phyloP scores from a whole-genome alignment of 2,797 vertebrate genomes.

The Buphagus erythrorhynchus region DNA sequence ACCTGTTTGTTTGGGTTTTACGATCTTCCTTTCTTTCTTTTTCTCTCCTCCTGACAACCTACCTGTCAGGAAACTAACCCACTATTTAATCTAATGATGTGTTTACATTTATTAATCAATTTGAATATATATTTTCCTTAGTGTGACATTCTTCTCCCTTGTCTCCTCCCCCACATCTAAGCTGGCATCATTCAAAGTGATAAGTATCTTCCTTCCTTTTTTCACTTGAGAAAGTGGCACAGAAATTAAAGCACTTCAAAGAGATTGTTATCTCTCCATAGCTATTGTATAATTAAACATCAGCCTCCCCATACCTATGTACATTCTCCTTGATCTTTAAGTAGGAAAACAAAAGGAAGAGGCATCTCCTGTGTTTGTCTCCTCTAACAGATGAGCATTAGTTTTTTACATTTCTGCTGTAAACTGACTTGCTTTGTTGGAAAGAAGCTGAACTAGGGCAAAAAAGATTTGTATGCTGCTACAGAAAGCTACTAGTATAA shows the following conservation, averaged over 20 bases:
- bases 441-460: neutral
- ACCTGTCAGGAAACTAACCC: conserved; percentile 35
- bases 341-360: conserved; percentile 18
- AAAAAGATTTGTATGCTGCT: neutral
- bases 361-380: neutral
- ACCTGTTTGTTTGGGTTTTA: neutral
- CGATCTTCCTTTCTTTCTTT: neutral
- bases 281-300: conserved; percentile 63
- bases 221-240: conserved; percentile 30
- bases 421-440: neutral
- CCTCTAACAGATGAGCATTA: neutral
- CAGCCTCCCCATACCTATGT: neutral
- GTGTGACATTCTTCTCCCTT: neutral
- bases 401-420: neutral
- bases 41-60: conserved; percentile 1
- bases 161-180: conserved; percentile 39
- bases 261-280: conserved; percentile 20
- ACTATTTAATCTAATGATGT: conserved; percentile 59
- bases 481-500: neutral
- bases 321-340: conserved; percentile 48
- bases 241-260: conserved; percentile 61
- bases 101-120: conserved; percentile 55
- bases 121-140: conserved; percentile 38
- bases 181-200: conserved; percentile 21
- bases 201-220: conserved; percentile 11